Base-by-base conservation (phyloP, 1,140 invertebrate genomes). In the Diorhabda sublineata region DNA sequence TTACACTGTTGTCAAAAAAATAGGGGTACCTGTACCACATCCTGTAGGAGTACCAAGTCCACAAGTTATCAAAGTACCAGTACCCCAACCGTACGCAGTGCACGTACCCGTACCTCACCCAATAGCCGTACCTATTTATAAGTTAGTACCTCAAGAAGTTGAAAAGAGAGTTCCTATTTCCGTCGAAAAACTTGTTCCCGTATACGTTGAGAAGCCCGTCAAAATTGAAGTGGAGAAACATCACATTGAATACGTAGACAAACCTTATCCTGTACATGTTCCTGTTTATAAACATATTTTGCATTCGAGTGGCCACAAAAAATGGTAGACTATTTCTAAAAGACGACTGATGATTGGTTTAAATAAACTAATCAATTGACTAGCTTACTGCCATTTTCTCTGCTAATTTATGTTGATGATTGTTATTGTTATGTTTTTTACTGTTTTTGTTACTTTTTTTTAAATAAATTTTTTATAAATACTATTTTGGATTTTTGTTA, bases 231-330 rank as follows among this genome's bases (percentile, higher is more conserved):
- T 91, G 2, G 89, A 91, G 70, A 92, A 91, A 81, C 90, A 90
- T 76, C 89, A 90, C 70, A 86, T 89, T 73, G 87, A 91, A 61
- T 88, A 89, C 41, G 88, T 92, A 9, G 71, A 73, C 70, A 91
- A 91, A 80, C 90, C 90, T 26, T 91, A 91, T 80, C 87, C 90
- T 57, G 90, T 92, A 68, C 90, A 90, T 73, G 88, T 90, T n/a
- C 90, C 90, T 5, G 88, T 91, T 64, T 91, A 91, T 83, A 91
- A 91, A 79, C 90, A 92, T 80, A 87, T 92, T 72, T 90, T 90
- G 82, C 89, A 73, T 4, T 45, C 62, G 47, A 52, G 62, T 56
- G 62, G 62, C 47, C 26, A 64, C 47, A 43, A 42, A 45, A 64
- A 11, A 43, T 64, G 26, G 62, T 42, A 42, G 62, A 43, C 43